Base-by-base conservation (phyloP, 1,140 invertebrate species). In the Drosophila nasuta region DNA sequence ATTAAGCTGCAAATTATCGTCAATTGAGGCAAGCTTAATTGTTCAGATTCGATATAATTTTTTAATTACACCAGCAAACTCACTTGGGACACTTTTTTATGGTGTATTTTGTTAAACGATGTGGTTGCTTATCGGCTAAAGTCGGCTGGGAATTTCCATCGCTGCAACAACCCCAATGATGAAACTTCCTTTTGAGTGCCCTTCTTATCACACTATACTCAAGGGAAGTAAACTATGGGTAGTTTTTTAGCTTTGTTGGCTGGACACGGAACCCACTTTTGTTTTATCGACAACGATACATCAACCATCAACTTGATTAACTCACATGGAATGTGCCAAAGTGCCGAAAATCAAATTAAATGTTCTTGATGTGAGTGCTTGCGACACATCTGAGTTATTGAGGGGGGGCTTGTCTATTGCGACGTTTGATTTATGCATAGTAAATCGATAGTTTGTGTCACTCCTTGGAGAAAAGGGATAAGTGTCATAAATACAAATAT, bases 261-360 rank as follows among this genome's bases (percentile, higher is more conserved):
- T 67, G 70, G 69, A 65, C 82, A 76, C 58, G 52, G 38, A 71
- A 8, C 52, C 30, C 52, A 81, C 63, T 91, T 82, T 86, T 86
- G 83, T 91, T 91, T 85, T 88, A 85, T 90, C 77, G 74, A 57
- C 35, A 59, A 62, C 85, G 76, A 83, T 88, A 89, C 85, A 88
- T 85, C 75, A 89, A 68, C 70, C 90, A 90, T 90, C 86, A 88
- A 81, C 62, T 79, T 83, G 86, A 91, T 82, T 90, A 91, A 85
- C 77, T 82, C 77, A 75, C 68, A 67, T 58, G 69, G 73, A 82
- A 72, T 87, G 81, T 79, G 78, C 75, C 72, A 75, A 81, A 83
- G 76, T 81, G 75, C 72, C 79, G 80, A 77, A 91, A 92, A 91
- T 91, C 83, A 91, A 92, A 91, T 92, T 92, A 91, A 90, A 90